Conservation (phyloP, 2,113 vertebrate genomes). For the Ammodramus savannarum region DNA sequence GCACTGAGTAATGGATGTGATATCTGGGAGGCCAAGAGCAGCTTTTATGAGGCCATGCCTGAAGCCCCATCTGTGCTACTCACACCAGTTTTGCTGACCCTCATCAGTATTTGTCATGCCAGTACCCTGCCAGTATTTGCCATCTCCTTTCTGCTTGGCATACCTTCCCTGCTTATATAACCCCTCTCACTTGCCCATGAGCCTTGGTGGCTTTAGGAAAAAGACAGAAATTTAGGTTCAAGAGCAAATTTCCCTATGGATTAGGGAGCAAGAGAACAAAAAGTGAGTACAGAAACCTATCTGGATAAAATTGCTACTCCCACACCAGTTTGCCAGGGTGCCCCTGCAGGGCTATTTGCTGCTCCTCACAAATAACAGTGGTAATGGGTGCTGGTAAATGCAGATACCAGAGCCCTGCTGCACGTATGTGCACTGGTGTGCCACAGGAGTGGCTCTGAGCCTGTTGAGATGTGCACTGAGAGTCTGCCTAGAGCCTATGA, state of each 20-base stretch:
- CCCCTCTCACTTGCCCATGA: neutral
- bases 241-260: neutral
- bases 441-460: neutral
- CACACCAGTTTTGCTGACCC: neutral
- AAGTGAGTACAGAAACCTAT: neutral
- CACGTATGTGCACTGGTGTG: accelerated
- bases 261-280: neutral
- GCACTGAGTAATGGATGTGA: neutral
- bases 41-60: neutral
- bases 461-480: neutral
- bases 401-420: neutral
- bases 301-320: neutral
- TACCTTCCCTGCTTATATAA: neutral
- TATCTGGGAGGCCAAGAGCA: neutral
- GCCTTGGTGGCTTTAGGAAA: neutral
- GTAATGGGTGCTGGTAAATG: neutral
- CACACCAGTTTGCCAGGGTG: neutral
- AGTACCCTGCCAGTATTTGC: neutral
- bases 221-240: neutral
- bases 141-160: neutral
- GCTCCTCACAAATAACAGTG: neutral
- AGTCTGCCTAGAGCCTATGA: neutral
- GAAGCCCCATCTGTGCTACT: neutral
- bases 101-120: neutral
- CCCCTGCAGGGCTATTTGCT: neutral